Evolutionary conservation across 2,113 vertebrate genomes (phyloP), one percentile per base, ranked within the genome.

Genomic region (Syngnathus floridae): DNA sequence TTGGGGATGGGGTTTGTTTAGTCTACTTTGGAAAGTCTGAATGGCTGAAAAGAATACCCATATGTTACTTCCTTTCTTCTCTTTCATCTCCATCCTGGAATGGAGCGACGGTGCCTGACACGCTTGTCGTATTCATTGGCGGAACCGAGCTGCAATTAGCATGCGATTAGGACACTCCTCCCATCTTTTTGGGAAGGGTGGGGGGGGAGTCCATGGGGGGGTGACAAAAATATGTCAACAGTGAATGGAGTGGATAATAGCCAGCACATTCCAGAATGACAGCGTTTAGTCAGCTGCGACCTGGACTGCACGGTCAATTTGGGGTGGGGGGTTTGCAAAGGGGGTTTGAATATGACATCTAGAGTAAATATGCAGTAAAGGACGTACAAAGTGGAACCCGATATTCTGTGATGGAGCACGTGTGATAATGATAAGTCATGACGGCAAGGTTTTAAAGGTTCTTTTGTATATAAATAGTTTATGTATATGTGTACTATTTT

Each of bases 101-200:
- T 35, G 54, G 82, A 89, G 88, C 68, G 71, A 88, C 81, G 69
- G 74, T 86, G 82, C 81, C 41, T 40, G 73, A 87, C 78, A 91
- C 89, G 76, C 82, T 90, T 90, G 89, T 87, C 78, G 87, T 77
- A 76, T 86, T 88, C 89, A 90, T 92, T 93, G 87, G 79, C 85
- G 85, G 88, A 92, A 90, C 85, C 91, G 88, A 56, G 87, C 83
- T 83, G 88, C 90, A 93, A 93, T 93, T 92, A 92, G 85, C 37
- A 40, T 90, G 86, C 89, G 92, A 91, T 94, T 94, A 93, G 21
- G 51, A 54, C 4, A 0, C 0, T 5, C 22, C 26, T 31, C 12
- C 54, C 54, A 31, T 22, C 5, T 55, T 55, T 16, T 55, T 31
- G 11, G 52, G 52, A 31, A 9, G 2, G 5, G n/a, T n/a, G n/a